Conservation (phyloP, 2,888 invertebrate genomes). For the Ariolimax columbianus region DNA sequence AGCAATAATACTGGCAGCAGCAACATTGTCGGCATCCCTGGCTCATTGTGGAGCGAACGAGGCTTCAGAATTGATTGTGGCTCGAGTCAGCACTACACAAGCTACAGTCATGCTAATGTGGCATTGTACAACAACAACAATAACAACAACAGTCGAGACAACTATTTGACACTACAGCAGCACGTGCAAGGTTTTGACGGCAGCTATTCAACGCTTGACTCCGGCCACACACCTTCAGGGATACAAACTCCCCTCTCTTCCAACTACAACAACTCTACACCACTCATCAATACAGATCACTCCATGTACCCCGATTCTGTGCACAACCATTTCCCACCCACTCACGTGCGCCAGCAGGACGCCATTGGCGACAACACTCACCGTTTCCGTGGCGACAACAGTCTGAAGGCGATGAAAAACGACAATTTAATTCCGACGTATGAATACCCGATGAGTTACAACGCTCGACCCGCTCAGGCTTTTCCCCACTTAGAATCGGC, state of each 20-base stretch:
- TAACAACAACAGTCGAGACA: conserved; percentile 1
- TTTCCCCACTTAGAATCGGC: not conserved
- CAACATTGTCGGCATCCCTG: not conserved
- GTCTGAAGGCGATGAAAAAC: conserved; percentile 29
- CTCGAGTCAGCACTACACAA: not conserved
- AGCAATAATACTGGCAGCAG: not conserved
- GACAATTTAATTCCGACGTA: conserved; percentile 25
- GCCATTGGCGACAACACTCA: conserved; percentile 20
- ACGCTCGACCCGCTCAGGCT: conserved; percentile 16
- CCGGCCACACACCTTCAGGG: conserved; percentile 28
- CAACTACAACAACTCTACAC: conserved; percentile 13
- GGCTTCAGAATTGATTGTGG: conserved; percentile 22
- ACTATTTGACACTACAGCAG: conserved; percentile 20
- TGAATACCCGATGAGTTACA: conserved; percentile 36
- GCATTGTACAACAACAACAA: not conserved
- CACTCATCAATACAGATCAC: conserved; percentile 7
- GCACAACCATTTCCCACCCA: conserved; percentile 28
- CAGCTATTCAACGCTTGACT: conserved; percentile 40
- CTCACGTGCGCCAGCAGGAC: conserved; percentile 42
- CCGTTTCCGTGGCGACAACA: conserved; percentile 25
- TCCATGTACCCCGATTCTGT: conserved; percentile 4
- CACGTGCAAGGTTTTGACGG: conserved; percentile 28
- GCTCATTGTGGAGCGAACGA: not conserved
- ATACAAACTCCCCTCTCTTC: conserved; percentile 3
- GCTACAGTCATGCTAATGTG: conserved; percentile 34